Base-by-base conservation (phyloP, 2,888 invertebrate genomes). In the Drosophila mulleri region DNA sequence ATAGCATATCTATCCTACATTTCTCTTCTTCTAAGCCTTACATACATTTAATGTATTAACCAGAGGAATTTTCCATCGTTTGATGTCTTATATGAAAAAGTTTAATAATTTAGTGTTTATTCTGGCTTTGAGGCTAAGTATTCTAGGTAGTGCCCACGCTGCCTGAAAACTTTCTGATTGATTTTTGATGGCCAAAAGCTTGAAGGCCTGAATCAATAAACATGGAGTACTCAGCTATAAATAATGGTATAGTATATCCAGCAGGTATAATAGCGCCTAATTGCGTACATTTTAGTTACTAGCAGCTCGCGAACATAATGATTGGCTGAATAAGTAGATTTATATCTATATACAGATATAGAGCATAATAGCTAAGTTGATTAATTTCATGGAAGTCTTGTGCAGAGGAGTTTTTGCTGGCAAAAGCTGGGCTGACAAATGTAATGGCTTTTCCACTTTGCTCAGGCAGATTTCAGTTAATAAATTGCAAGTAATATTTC, bases 181-280 rank as follows among this genome's bases (percentile, higher is more conserved):
- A 75, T 72, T 73, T 84, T 64, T 69, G 56, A 71, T 71, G 48
- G 56, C 26, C 14, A 44, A 48, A 66, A 58, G n/a, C 26, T 60
- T 57, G 61, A 72, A 58, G 63, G 52, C 44, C 78, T 54, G 41
- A 67, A 84, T 78, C 85, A 78, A 75, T 69, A 75, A 84, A 69
- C 65, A 66, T 58, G 41, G 61, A 72, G 63, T 74, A 59, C 58
- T 64, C 18, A 37, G 29, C 75, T 65, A 70, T 66, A 65, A 75
- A 78, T 77, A 67, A 53, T 57, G 16, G n/a, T 75, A 63, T 52
- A 45, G n/a, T 23, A 23, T 23, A 23, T 23, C 45, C 20, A 41
- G 59, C 58, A 63, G 78, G 58, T 73, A 81, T 79, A 82, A 84
- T 67, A 37, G 80, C 37, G 16, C 37, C 67, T 84, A 82, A 85